Base-by-base conservation (phyloP, 2,888 invertebrate genomes). In the Himalopsyche kuldschensis region DNA sequence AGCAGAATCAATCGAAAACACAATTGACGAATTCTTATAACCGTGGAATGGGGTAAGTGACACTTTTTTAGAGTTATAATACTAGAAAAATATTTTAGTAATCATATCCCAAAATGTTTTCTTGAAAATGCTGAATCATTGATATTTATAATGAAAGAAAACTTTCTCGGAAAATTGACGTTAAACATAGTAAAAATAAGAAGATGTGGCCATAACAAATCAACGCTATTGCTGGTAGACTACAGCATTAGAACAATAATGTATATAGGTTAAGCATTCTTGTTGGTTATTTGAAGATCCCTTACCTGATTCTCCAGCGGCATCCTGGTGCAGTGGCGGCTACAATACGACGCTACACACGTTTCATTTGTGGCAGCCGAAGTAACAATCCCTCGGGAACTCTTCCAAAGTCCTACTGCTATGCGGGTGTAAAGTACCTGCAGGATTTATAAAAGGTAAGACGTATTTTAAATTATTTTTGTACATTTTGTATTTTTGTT, bases 361-460 rank as follows among this genome's bases (percentile, higher is more conserved):
- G 48, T 48, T 55, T 69, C 80, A 24, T 48, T 55, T 10, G 55
- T 48, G 10, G 46, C 15, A 47, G 15, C 55, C 11, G 79, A n/a
- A 24, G 76, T 27, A 15, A 63, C 31, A 35, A 95, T 89, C 3
- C 94, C 94, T 84, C 94, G 92, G 0, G 94, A 94, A 87, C 95
- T 95, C 90, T 93, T 94, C 97, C 97, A 97, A 46, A 98, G 90
- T 0, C 95, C 95, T 31, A 96, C 93, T 3, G 97, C 97, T 81
- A 98, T 97, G 87, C 95, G 93, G 47, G 96, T 95, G 89, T 98
- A 98, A 46, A 97, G 91, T 63, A 96, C 92, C 95, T 95, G 89
- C 32, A 76, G 20, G 17, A 76, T 76, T 76, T n/a, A 76, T 24
- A 41, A 76, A 6, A 1, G 41, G 0, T 41, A 2, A 15, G 15